Conservation (phyloP, 23 tunicate genomes). For the Styela clava region DNA sequence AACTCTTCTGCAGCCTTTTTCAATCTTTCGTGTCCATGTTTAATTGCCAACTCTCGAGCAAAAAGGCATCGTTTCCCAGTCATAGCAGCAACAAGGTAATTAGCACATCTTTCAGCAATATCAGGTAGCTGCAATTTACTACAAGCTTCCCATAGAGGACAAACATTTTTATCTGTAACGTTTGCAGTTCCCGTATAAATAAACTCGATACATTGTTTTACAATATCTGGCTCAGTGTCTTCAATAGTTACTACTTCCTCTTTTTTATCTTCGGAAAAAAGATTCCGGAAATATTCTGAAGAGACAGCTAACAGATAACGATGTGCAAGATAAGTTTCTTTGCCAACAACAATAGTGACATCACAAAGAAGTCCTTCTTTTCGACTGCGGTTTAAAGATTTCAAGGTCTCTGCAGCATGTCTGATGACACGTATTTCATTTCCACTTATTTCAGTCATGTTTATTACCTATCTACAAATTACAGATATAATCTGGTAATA, state of each 20-base stretch:
- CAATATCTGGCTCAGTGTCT: conserved; percentile 11
- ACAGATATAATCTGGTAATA: background rate
- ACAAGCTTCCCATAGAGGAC: conserved; percentile 10
- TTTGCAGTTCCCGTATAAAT: conserved; percentile 18
- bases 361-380: conserved; percentile 32
- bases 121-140: conserved; percentile 20
- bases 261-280: conserved; percentile 24
- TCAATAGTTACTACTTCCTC: conserved; percentile 15
- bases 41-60: conserved; percentile 13
- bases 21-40: conserved; percentile 4
- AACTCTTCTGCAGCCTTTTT: conserved; percentile 16
- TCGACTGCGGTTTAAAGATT: conserved; percentile 17
- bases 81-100: conserved; percentile 19
- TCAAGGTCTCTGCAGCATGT: conserved; percentile 8
- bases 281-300: conserved; percentile 19
- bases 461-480: background rate
- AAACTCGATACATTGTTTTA: conserved; percentile 26
- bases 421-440: conserved; percentile 14
- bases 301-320: conserved; percentile 25
- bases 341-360: conserved; percentile 22
- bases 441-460: conserved; percentile 14
- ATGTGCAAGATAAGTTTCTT: conserved; percentile 18
- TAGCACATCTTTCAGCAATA: conserved; percentile 17
- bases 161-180: conserved; percentile 6
- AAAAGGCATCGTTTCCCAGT: conserved; percentile 6